Evolutionary conservation across 2,797 vertebrate species (phyloP).

Genomic region (Halcyon smyrnensis): DNA sequence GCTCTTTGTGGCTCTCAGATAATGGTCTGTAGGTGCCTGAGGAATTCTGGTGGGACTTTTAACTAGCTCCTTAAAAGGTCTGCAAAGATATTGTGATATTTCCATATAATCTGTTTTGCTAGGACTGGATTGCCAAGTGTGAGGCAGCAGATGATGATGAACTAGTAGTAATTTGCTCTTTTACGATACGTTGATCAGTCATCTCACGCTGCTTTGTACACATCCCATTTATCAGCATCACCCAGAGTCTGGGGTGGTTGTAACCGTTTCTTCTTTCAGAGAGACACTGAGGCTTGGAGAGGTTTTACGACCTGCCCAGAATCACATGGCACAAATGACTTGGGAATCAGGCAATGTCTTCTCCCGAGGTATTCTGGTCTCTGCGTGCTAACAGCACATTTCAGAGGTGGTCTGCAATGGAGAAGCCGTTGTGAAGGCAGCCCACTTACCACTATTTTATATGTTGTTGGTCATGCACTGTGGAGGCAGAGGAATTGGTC

Average conservation of each 20-base stretch:
- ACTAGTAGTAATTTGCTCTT: neutral
- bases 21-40: slow-evolving; percentile 3
- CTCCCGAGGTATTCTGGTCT: neutral
- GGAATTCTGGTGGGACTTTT: neutral
- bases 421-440: neutral
- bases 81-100: neutral
- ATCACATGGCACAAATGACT: neutral
- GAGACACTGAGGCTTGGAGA: neutral
- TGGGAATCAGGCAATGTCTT: neutral
- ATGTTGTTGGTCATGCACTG: neutral
- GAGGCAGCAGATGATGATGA: neutral
- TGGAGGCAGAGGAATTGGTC: neutral
- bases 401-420: rapidly evolving
- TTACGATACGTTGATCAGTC: neutral
- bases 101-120: neutral
- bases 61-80: neutral
- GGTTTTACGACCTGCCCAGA: neutral
- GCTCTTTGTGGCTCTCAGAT: slow-evolving; percentile 20
- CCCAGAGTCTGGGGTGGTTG: neutral
- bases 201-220: neutral
- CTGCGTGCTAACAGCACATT: neutral
- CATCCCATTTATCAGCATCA: neutral
- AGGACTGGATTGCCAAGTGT: neutral
- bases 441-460: neutral
- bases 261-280: neutral